Percentiles rank a stretch among this genome's conserved stretches.
These are phyloP conservation scores for Podabrus alpinus DNA, from an alignment of 2,888 invertebrate species.

Conservation along the genomic window DNA sequence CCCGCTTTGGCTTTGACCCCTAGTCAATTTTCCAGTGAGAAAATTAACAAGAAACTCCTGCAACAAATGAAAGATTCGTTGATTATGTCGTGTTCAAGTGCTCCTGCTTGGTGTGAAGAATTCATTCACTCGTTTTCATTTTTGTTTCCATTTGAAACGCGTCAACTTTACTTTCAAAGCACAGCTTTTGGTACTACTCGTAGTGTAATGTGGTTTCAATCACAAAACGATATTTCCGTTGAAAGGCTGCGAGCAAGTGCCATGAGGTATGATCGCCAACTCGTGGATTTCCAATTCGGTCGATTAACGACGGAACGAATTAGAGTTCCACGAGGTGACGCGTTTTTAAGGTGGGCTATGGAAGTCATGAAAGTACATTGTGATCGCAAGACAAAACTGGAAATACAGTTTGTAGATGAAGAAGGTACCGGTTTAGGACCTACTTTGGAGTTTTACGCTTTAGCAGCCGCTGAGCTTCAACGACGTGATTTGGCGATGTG, in stretches of 20 bases:
- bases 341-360: slow-evolving; percentile 91
- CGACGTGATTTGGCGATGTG: slow-evolving; percentile 89
- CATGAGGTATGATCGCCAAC: slow-evolving; percentile 79
- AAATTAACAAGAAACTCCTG: slow-evolving; percentile 94
- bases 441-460: slow-evolving; percentile 96
- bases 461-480: slow-evolving; percentile 95
- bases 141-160: slow-evolving; percentile 94
- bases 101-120: slow-evolving; percentile 93
- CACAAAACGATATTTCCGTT: slow-evolving; percentile 89
- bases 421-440: slow-evolving; percentile 99
- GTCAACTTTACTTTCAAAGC: slow-evolving; percentile 94
- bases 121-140: slow-evolving; percentile 95
- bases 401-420: slow-evolving; percentile 94
- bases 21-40: slow-evolving; percentile 91
- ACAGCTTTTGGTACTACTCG: slow-evolving; percentile 98
- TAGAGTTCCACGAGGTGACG: slow-evolving; percentile 83
- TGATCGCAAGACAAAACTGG: slow-evolving; percentile 86
- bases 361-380: slow-evolving; percentile 86
- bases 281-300: slow-evolving; percentile 92
- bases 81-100: slow-evolving; percentile 88
- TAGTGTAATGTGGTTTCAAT: slow-evolving; percentile 97
- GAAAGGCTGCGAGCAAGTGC: slow-evolving; percentile 81
- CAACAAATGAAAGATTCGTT: slow-evolving; percentile 97
- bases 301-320: slow-evolving; percentile 96
- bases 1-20: slow-evolving; percentile 55